A percentile compares a stretch with the other conserved stretches of the same genome.
These are phyloP conservation scores for Philotrypesis tridentata DNA, from an alignment of 1,140 invertebrate genomes.

Conservation along the genomic window DNA sequence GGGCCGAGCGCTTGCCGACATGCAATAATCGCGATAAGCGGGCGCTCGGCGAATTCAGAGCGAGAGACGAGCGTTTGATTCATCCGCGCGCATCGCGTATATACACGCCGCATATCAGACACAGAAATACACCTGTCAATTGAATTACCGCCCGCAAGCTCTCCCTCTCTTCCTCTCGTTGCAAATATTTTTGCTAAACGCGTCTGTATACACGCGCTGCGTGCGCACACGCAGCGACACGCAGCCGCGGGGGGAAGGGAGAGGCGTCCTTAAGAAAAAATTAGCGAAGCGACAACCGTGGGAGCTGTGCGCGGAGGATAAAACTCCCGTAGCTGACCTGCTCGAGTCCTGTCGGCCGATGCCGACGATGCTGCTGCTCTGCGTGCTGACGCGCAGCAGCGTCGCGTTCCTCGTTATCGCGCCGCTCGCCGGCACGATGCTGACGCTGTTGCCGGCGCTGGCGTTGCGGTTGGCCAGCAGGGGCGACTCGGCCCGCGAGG, in stretches of 20 bases:
- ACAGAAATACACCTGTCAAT: neutral
- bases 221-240: neutral
- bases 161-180: neutral
- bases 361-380: slow-evolving; percentile 65
- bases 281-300: neutral
- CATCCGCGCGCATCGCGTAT: neutral
- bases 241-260: too few relatives aligned
- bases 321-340: slow-evolving; percentile 53
- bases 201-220: too few relatives aligned
- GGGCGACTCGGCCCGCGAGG: slow-evolving; percentile 59
- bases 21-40: neutral
- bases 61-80: too few relatives aligned
- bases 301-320: neutral
- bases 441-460: slow-evolving; percentile 13
- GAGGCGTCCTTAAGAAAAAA: neutral
- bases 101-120: neutral
- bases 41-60: neutral
- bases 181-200: neutral
- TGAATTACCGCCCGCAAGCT: neutral
- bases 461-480: slow-evolving; percentile 35
- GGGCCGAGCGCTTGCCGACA: neutral
- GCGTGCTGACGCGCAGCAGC: slow-evolving; percentile 64
- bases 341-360: slow-evolving; percentile 63
- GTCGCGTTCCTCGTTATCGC: slow-evolving; percentile 62
- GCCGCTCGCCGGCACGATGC: slow-evolving; percentile 56